Evolutionary conservation across 2,113 vertebrate species (phyloP).

Genomic region (Tychaedon coryphoeus): DNA sequence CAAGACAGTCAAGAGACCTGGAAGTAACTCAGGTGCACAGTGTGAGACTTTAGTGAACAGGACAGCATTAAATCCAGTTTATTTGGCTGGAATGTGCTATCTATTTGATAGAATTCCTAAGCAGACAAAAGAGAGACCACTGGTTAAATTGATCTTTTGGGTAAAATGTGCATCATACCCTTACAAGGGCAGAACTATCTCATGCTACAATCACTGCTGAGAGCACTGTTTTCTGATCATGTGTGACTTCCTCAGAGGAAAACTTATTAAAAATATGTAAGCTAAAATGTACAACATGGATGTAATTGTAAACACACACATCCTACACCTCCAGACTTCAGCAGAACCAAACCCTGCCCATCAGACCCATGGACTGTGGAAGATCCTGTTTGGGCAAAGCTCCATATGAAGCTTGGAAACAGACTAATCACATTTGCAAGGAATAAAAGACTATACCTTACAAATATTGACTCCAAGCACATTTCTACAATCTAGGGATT

Average conservation of each 20-base stretch:
- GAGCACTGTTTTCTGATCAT: not conserved
- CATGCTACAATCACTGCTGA: not conserved
- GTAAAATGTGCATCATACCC: not conserved
- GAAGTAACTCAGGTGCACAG: not conserved
- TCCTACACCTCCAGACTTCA: not conserved
- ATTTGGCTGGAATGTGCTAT: not conserved
- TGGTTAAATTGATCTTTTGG: not conserved
- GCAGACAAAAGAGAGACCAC: not conserved
- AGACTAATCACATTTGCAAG: not conserved
- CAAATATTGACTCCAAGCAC: not conserved
- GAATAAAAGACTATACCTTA: not conserved
- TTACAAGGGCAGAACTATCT: not conserved
- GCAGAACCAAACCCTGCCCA: not conserved
- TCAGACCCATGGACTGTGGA: not conserved
- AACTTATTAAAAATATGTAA: not conserved
- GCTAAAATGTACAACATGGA: not conserved
- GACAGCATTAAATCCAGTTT: not conserved
- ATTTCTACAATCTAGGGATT: not conserved
- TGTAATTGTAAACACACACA: not conserved
- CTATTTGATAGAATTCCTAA: not conserved
- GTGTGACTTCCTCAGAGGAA: not conserved
- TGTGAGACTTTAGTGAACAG: not conserved
- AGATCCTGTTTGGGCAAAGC: not conserved
- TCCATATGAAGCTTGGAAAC: not conserved
- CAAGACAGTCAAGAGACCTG: not conserved